Evolutionary conservation across 2,113 vertebrate genomes (phyloP).

Genomic region (Chaetorhynchus papuensis): DNA sequence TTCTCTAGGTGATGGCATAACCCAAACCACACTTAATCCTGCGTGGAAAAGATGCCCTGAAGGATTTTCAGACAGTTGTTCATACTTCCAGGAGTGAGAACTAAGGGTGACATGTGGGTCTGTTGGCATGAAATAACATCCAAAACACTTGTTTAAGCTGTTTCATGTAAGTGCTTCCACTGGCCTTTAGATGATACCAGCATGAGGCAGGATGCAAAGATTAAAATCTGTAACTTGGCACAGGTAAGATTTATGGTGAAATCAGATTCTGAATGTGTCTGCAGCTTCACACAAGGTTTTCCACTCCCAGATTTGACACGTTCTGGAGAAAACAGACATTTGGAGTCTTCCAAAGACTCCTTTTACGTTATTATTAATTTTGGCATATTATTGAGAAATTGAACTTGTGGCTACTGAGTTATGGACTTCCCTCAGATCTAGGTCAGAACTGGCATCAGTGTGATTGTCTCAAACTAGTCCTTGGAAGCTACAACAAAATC

Average conservation of each 20-base stretch:
- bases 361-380: neutral
- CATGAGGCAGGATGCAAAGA: neutral
- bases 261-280: neutral
- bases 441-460: neutral
- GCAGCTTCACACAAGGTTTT: neutral
- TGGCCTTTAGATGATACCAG: neutral
- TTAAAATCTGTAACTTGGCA: neutral
- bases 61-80: neutral
- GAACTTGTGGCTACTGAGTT: neutral
- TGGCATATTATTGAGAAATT: neutral
- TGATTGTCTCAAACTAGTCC: neutral
- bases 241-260: neutral
- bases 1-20: neutral
- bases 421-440: neutral
- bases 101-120: neutral
- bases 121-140: neutral
- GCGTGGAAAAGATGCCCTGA: neutral
- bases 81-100: neutral
- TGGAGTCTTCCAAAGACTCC: neutral
- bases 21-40: neutral
- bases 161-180: neutral
- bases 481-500: neutral
- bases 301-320: rapidly evolving
- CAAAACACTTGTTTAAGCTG: neutral
- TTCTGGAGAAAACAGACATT: neutral